phyloP scores from a whole-genome alignment of 2,113 vertebrate genomes.

The Chaetura pelagica region DNA sequence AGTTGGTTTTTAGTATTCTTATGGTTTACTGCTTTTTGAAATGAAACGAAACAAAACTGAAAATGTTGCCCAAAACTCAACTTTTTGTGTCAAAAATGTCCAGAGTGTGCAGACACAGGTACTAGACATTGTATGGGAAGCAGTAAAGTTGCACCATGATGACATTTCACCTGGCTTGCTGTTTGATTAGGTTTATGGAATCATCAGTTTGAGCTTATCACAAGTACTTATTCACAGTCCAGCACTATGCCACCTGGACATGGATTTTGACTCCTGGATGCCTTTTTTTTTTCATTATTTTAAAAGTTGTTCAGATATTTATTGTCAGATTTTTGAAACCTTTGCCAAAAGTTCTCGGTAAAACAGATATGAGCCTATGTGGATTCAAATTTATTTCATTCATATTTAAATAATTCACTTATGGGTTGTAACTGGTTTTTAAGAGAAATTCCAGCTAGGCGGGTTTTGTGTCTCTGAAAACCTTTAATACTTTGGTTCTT shows the following conservation, averaged over 20 bases:
- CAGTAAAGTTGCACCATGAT: neutral
- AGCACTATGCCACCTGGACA: neutral
- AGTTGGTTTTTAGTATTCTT: neutral
- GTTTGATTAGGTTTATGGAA: neutral
- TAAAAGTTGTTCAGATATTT: neutral
- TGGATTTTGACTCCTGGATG: neutral
- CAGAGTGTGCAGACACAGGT: neutral
- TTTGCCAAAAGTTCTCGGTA: neutral
- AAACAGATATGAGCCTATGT: neutral
- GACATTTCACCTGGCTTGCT: neutral
- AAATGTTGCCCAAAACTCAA: neutral
- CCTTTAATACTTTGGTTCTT: neutral
- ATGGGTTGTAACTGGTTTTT: neutral
- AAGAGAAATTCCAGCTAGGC: neutral
- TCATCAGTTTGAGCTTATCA: neutral
- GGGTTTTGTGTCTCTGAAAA: neutral
- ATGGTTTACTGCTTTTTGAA: neutral
- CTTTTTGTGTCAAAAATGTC: neutral
- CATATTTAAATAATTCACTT: neutral
- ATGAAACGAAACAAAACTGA: neutral
- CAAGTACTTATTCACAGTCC: neutral
- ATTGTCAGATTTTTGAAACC: neutral
- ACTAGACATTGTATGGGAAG: neutral
- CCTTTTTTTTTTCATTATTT: neutral
- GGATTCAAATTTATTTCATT: rapidly evolving